Conservation (phyloP, 1,140 invertebrate species). For the Augochlora pura region DNA sequence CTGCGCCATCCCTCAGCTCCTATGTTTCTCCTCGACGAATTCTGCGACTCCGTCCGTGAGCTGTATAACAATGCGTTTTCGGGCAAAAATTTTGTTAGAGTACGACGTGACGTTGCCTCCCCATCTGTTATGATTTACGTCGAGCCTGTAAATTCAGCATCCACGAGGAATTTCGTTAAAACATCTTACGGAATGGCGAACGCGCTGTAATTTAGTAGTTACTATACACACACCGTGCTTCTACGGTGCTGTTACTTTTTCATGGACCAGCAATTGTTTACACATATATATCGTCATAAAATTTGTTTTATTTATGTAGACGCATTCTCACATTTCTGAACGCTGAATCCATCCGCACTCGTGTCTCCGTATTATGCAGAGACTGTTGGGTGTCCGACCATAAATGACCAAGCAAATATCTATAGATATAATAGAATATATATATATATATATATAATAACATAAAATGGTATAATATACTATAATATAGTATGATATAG, state of each 20-base stretch:
- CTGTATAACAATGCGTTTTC: constrained; percentile 61
- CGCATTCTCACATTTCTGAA: too few relatives aligned
- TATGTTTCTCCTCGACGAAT: constrained; percentile 53
- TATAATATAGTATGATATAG: too few relatives aligned
- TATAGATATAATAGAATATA: too few relatives aligned
- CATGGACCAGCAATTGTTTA: too few relatives aligned
- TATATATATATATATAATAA: too few relatives aligned
- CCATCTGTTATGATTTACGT: constrained; percentile 51
- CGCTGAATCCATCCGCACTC: too few relatives aligned
- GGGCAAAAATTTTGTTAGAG: constrained; percentile 24
- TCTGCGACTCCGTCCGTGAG: constrained; percentile 61
- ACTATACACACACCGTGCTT: neutral
- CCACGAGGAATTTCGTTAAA: constrained; percentile 9
- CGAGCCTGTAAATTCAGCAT: constrained; percentile 21
- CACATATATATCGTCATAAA: too few relatives aligned
- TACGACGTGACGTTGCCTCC: constrained; percentile 41
- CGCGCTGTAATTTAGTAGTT: neutral
- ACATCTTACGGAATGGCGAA: neutral
- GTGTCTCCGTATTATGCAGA: too few relatives aligned
- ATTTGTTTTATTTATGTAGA: too few relatives aligned
- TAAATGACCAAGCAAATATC: too few relatives aligned
- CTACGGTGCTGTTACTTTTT: neutral
- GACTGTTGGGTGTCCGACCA: too few relatives aligned
- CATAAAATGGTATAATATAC: too few relatives aligned
- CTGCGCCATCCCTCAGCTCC: constrained; percentile 15